phyloP scores from a whole-genome alignment of 2,797 vertebrate genomes.

The Tenualosa ilisha region DNA sequence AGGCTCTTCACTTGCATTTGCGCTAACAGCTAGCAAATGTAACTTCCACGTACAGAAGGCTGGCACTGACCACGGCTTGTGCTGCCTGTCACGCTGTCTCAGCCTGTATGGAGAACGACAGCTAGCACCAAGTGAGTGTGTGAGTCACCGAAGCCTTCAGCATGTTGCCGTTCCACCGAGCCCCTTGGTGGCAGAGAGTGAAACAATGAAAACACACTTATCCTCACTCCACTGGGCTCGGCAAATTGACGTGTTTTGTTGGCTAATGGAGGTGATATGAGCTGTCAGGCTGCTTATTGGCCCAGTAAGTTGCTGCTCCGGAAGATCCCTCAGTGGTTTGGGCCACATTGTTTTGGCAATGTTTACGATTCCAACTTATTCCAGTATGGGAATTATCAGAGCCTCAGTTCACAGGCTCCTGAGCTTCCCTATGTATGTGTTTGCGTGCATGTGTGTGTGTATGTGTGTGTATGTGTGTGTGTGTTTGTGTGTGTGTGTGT shows the following conservation, averaged over 20 bases:
- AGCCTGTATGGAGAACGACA: neutral
- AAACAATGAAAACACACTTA: constrained; percentile 21
- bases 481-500: neutral
- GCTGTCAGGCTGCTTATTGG: constrained; percentile 8
- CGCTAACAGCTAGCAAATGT: neutral
- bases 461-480: neutral
- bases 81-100: neutral
- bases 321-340: constrained; percentile 5
- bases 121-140: too few species aligned
- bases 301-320: neutral
- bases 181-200: neutral
- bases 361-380: neutral
- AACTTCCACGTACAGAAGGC: too few species aligned
- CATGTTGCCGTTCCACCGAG: neutral
- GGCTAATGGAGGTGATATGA: constrained; percentile 9
- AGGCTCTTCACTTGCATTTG: neutral
- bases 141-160: neutral
- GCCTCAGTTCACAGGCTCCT: neutral
- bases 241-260: constrained; percentile 17
- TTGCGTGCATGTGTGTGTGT: neutral
- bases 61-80: neutral
- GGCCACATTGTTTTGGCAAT: constrained; percentile 1
- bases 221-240: neutral
- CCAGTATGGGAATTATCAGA: neutral
- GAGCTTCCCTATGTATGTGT: neutral